Percentiles rank a stretch among this genome's conserved stretches.
These are phyloP conservation scores for Chaenogobius annularis DNA, from an alignment of 2,113 vertebrate species.

Conservation along the genomic window DNA sequence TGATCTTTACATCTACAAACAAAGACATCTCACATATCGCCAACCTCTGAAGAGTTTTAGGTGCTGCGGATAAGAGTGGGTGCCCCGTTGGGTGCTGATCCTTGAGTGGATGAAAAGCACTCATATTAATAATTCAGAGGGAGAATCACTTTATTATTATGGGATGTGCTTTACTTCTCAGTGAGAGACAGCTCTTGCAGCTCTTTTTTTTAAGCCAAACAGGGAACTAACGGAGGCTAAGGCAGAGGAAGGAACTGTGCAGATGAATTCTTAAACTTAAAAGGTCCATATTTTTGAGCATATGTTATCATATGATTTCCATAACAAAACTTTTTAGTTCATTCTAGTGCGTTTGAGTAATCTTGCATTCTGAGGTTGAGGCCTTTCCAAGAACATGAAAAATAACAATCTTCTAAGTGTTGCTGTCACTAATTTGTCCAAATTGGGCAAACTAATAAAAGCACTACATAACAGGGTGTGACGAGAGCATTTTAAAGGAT, in stretches of 20 bases:
- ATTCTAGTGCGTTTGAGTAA: too few species aligned
- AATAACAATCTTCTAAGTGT: too few species aligned
- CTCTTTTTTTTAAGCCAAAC: constrained; percentile 23
- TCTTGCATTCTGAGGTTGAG: too few species aligned
- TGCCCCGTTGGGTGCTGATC: constrained; percentile 38
- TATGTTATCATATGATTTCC: too few species aligned
- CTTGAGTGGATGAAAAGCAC: constrained; percentile 50
- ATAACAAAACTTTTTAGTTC: too few species aligned
- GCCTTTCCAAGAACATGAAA: too few species aligned
- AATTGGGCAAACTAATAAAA: too few species aligned
- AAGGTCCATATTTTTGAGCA: not conserved
- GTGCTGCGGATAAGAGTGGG: constrained; percentile 22
- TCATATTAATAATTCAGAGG: constrained; percentile 65
- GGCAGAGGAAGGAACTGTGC: not conserved
- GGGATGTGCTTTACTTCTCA: constrained; percentile 23
- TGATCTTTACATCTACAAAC: not conserved
- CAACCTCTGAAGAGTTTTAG: constrained; percentile 18
- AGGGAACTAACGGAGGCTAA: not conserved
- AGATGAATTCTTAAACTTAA: not conserved
- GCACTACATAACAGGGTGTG: too few species aligned
- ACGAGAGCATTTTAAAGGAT: too few species aligned
- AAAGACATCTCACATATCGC: not conserved
- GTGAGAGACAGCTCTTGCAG: constrained; percentile 17
- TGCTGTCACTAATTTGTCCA: too few species aligned
- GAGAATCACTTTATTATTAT: constrained; percentile 51